These are phyloP conservation scores for Epistrophe eligans DNA, from an alignment of 2,888 invertebrate genomes.

Conservation along the genomic window DNA sequence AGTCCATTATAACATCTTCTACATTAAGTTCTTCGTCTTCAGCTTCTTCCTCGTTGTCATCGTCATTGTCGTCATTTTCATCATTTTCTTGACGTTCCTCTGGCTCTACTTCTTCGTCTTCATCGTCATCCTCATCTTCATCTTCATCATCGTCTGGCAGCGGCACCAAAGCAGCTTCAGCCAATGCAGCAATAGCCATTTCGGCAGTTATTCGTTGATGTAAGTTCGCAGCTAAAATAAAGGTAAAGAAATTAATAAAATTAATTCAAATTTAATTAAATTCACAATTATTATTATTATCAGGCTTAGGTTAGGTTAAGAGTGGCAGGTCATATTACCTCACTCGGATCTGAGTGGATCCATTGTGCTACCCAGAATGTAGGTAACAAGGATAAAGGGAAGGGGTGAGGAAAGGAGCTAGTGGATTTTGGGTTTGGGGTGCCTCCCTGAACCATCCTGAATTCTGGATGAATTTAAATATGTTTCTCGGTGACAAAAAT, in stretches of 20 bases:
- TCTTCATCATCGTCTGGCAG: slow-evolving; percentile 71
- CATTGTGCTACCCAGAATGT: too few species aligned
- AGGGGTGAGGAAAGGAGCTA: too few species aligned
- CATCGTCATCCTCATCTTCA: slow-evolving; percentile 70
- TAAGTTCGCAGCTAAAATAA: slow-evolving; percentile 17
- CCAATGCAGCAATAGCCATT: slow-evolving; percentile 47
- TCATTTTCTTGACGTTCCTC: slow-evolving; percentile 68
- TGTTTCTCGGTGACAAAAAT: too few species aligned
- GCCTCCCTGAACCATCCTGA: too few species aligned
- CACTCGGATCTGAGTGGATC: too few species aligned
- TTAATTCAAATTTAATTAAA: not conserved
- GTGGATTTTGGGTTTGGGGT: too few species aligned
- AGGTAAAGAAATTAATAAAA: too few species aligned
- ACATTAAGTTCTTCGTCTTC: slow-evolving; percentile 70
- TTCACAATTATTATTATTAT: too few species aligned
- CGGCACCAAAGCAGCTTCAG: slow-evolving; percentile 51
- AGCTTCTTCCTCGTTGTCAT: slow-evolving; percentile 64
- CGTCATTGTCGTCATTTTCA: slow-evolving; percentile 61
- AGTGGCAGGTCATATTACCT: too few species aligned
- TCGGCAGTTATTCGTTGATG: slow-evolving; percentile 37
- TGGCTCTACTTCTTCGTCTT: slow-evolving; percentile 69
- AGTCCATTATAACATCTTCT: slow-evolving; percentile 68
- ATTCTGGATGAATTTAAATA: too few species aligned
- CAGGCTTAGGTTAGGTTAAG: too few species aligned
- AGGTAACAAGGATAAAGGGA: too few species aligned